Base-by-base conservation (phyloP, 2,113 vertebrate genomes). In the Ranitomeya imitator region DNA sequence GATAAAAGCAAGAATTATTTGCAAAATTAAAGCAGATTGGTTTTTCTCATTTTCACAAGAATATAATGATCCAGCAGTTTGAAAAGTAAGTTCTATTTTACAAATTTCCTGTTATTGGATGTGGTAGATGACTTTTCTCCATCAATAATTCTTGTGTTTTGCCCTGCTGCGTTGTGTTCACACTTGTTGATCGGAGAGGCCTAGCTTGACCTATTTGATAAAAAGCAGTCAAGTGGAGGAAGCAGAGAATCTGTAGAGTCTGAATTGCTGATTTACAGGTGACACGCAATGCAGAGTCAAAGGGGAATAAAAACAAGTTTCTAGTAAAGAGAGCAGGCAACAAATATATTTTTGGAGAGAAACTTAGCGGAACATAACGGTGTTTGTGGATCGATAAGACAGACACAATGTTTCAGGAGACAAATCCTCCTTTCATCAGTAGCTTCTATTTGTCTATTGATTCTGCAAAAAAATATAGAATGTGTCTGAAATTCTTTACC, bases 401-500 rank as follows among this genome's bases (percentile, higher is more conserved):
- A 79, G 87, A 89, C 69, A 88, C 87, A 85, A 67, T 89, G 87
- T 89, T 85, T 89, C 74, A 26, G 74, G 74, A 89, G 87, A 84
- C 87, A 79, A 89, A 89, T 89, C 73, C 81, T 89, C 74, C 82
- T 89, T 89, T 89, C 52, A 89, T 89, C 87, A 79, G 59, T 52
- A 79, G 60, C 60, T 89, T 52, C 82, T 84, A 77, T 89, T 89
- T 76, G 60, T 79, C 81, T 85, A 89, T 89, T 85, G 87, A 89
- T 89, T 89, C 73, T 55, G 51, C 51, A 83, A 78, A 88, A 31
- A 84, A 78, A 89, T 88, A 88, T 80, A 88, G 59, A 77, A 67
- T 76, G 71, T 78, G 80, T 84, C 87, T 83, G 81, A 83, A 83
- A 65, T 83, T 83, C 71, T 55, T 69, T 82, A 83, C 80, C 87